These are phyloP conservation scores for Meloidogyne chitwoodi DNA, from an alignment of 1,140 invertebrate species.

Conservation along the genomic window DNA sequence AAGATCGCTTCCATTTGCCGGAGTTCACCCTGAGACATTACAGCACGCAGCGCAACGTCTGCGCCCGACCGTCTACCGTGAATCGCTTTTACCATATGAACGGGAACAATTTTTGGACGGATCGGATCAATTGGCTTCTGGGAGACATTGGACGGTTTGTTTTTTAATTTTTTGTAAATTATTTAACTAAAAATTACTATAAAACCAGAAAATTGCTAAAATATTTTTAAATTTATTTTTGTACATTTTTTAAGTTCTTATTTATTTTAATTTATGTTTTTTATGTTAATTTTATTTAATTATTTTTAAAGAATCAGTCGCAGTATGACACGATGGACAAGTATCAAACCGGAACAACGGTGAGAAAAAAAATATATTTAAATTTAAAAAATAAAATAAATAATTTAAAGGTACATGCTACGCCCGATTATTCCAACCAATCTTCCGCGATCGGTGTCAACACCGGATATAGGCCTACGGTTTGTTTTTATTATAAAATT, in stretches of 20 bases:
- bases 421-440: slow-evolving; percentile 35
- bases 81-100: slow-evolving; percentile 23
- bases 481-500: not conserved
- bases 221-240: too few relatives aligned
- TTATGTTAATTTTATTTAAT: too few relatives aligned
- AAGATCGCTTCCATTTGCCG: slow-evolving; percentile 43
- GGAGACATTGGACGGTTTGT: slow-evolving; percentile 43
- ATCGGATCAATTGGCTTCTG: slow-evolving; percentile 42
- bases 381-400: not conserved
- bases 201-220: too few relatives aligned
- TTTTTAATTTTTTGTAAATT: too few relatives aligned
- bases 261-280: too few relatives aligned
- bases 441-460: slow-evolving; percentile 37
- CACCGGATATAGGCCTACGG: slow-evolving; percentile 38
- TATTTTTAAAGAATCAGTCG: slow-evolving; percentile 28
- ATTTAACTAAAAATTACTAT: too few relatives aligned
- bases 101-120: slow-evolving; percentile 33
- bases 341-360: slow-evolving; percentile 35
- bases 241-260: too few relatives aligned
- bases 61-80: slow-evolving; percentile 48
- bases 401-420: slow-evolving; percentile 45
- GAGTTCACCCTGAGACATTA: slow-evolving; percentile 45
- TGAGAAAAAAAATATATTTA: not conserved
- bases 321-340: slow-evolving; percentile 32
- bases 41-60: slow-evolving; percentile 50